Conservation (phyloP, 2,113 vertebrate genomes). For the Kobus ellipsiprymnus region DNA sequence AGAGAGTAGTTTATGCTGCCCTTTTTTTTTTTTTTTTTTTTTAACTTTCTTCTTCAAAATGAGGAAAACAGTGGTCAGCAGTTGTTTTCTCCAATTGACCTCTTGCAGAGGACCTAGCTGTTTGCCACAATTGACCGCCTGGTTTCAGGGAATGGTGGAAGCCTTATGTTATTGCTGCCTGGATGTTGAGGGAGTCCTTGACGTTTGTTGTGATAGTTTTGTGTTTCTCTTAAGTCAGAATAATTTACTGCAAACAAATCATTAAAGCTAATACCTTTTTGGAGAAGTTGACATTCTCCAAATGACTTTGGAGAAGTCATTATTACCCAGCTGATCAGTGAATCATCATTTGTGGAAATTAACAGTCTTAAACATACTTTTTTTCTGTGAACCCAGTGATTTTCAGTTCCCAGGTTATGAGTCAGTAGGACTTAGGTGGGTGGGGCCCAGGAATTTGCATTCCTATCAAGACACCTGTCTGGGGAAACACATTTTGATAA, state of each 20-base stretch:
- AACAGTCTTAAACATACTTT: neutral
- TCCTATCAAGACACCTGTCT: neutral
- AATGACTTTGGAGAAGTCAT: too few relatives aligned
- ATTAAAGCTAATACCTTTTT: neutral
- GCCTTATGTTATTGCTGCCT: neutral
- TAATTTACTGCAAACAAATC: neutral
- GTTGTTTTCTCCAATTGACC: neutral
- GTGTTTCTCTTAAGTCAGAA: conserved; percentile 6
- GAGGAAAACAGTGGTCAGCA: neutral
- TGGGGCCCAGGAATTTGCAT: neutral
- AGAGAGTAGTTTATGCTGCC: neutral
- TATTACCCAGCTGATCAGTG: neutral
- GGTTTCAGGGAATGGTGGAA: neutral
- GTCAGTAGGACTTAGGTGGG: neutral
- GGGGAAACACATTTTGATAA: neutral
- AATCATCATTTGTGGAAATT: neutral
- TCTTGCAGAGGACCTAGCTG: neutral
- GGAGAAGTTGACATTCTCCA: neutral
- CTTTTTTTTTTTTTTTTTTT: neutral
- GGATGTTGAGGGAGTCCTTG: neutral
- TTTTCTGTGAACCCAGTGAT: neutral
- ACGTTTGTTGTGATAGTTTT: neutral
- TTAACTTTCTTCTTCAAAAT: neutral
- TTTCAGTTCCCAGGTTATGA: neutral
- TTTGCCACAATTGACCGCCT: neutral